Conservation (phyloP, 1,140 invertebrate species). For the Nymphalis io region DNA sequence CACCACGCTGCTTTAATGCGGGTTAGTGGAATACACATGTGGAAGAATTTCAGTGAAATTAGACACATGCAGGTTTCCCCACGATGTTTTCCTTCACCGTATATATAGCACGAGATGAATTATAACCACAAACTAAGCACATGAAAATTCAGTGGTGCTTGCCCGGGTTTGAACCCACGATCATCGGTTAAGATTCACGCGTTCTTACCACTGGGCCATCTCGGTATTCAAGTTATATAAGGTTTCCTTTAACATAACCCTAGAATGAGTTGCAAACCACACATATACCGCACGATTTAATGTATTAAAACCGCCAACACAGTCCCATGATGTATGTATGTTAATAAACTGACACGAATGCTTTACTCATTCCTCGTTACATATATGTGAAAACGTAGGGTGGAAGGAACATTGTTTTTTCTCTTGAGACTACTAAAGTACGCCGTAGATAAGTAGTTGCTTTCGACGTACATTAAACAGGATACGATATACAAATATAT, state of each 20-base stretch:
- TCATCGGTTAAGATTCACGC: too few species aligned
- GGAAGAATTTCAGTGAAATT: too few species aligned
- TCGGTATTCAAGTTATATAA: too few species aligned
- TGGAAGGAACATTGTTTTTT: slow-evolving; percentile 48
- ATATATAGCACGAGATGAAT: too few species aligned
- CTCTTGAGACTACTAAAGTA: slow-evolving; percentile 62
- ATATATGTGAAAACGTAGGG: slow-evolving; percentile 48
- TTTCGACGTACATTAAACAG: slow-evolving; percentile 62
- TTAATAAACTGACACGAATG: slow-evolving; percentile 41
- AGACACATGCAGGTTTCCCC: too few species aligned
- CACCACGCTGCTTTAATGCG: too few species aligned
- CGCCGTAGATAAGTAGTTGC: slow-evolving; percentile 57
- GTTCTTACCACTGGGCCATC: too few species aligned
- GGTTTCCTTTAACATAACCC: slow-evolving; percentile 11
- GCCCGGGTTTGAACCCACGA: too few species aligned
- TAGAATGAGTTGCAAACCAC: background rate
- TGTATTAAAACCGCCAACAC: slow-evolving; percentile 33
- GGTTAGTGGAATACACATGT: too few species aligned
- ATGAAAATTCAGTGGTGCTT: too few species aligned
- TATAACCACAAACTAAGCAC: too few species aligned
- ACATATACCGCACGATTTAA: slow-evolving; percentile 22
- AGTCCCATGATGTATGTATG: slow-evolving; percentile 27
- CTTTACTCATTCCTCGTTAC: slow-evolving; percentile 45
- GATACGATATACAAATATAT: slow-evolving; percentile 32
- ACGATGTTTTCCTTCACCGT: too few species aligned